Conservation (phyloP, 1,140 invertebrate species). For the Zaprionus ghesquierei region DNA sequence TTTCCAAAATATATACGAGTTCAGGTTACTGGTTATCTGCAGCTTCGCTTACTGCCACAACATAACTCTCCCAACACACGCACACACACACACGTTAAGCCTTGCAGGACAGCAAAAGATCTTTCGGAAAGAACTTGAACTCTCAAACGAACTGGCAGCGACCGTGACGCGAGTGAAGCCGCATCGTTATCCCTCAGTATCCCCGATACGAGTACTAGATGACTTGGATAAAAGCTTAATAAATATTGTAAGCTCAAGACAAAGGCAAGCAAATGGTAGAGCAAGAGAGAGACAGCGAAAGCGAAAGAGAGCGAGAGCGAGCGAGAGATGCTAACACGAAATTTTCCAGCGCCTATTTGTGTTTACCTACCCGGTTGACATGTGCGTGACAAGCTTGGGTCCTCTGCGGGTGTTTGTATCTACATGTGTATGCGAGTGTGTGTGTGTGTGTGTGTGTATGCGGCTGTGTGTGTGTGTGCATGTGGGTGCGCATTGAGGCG, state of each 20-base stretch:
- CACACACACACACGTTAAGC: neutral
- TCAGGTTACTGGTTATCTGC: neutral
- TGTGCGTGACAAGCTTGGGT: conserved; percentile 1
- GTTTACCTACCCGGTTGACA: conserved; percentile 12
- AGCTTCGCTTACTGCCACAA: neutral
- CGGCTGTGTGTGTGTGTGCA: neutral
- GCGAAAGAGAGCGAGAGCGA: conserved; percentile 1
- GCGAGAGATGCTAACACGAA: conserved; percentile 13
- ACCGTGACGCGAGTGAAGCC: conserved; percentile 32
- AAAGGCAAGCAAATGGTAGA: neutral
- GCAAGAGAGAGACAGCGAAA: neutral
- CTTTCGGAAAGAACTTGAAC: neutral
- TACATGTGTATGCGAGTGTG: neutral
- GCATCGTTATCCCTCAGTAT: conserved; percentile 63
- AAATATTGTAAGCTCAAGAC: conserved; percentile 59
- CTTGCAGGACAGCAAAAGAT: neutral
- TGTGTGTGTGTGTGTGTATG: neutral
- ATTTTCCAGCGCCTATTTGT: conserved; percentile 26
- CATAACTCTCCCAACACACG: neutral
- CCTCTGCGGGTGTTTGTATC: neutral
- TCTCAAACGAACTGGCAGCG: neutral
- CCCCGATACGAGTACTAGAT: conserved; percentile 57
- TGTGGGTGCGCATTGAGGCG: neutral
- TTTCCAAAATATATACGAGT: neutral
- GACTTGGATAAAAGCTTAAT: conserved; percentile 77